A percentile compares a stretch with the other conserved stretches of the same genome.
Evolutionary conservation across 2,888 invertebrate species (phyloP).

Genomic region (Agrochola circellaris): DNA sequence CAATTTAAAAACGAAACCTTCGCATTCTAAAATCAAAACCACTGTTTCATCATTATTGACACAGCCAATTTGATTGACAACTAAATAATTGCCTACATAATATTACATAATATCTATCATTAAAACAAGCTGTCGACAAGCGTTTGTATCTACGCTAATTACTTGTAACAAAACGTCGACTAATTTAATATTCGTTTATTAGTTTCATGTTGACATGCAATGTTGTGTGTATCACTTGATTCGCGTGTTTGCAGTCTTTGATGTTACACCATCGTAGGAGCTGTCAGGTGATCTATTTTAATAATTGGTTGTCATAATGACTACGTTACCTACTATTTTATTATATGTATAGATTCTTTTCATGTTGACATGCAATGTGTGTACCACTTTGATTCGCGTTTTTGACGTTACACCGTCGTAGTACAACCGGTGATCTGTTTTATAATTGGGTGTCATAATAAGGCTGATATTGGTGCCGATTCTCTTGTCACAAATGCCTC

Average conservation of each 20-base stretch:
- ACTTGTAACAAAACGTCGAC: constrained; percentile 29
- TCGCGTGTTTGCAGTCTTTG: constrained; percentile 35
- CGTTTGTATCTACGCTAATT: constrained; percentile 39
- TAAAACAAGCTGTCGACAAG: constrained; percentile 34
- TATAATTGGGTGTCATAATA: not conserved
- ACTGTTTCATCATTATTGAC: constrained; percentile 4
- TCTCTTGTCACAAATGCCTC: too few species aligned
- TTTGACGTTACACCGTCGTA: constrained; percentile 7
- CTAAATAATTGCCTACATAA: constrained; percentile 5
- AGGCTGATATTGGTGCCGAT: not conserved
- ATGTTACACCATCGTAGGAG: constrained; percentile 4
- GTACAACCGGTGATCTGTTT: not conserved
- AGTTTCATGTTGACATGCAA: constrained; percentile 48
- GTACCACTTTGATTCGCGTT: constrained; percentile 12
- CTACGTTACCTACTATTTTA: too few species aligned
- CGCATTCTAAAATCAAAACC: not conserved
- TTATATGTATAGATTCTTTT: constrained; percentile 6
- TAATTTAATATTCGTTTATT: constrained; percentile 18
- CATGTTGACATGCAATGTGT: constrained; percentile 49
- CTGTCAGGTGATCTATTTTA: not conserved
- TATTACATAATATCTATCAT: constrained; percentile 28
- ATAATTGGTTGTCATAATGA: not conserved
- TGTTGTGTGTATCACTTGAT: constrained; percentile 17
- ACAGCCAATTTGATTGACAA: constrained; percentile 20
- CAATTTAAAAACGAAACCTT: not conserved